These are phyloP conservation scores for Zaprionus vittiger DNA, from an alignment of 1,140 invertebrate genomes.

Conservation along the genomic window DNA sequence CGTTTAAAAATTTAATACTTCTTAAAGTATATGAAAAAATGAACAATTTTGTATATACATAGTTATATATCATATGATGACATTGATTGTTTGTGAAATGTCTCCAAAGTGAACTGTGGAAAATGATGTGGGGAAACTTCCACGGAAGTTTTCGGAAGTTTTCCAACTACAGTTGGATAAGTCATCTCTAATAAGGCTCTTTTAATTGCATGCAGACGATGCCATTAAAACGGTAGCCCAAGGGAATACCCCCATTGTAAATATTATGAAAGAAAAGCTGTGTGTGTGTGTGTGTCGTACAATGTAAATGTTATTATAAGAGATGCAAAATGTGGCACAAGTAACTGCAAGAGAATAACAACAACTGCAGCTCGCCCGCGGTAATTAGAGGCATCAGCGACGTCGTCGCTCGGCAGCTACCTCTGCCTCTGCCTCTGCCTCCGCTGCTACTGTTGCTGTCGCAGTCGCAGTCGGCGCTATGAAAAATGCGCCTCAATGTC, in stretches of 20 bases:
- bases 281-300: conserved; percentile 9
- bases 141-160: neutral
- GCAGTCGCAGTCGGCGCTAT: conserved; percentile 27
- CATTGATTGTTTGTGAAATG: neutral
- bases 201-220: neutral
- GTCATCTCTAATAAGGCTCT: neutral
- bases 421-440: neutral
- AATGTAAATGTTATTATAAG: conserved; percentile 58
- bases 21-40: too few relatives aligned
- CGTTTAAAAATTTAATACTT: too few relatives aligned
- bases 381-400: conserved; percentile 68
- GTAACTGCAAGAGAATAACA: conserved; percentile 63
- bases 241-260: conserved; percentile 31
- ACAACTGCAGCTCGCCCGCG: conserved; percentile 32
- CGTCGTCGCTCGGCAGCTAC: conserved; percentile 23
- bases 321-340: conserved; percentile 78
- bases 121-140: neutral
- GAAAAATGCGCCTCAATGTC: conserved; percentile 67
- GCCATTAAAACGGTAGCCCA: conserved; percentile 1
- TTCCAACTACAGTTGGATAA: neutral
- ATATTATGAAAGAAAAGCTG: conserved; percentile 37
- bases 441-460: neutral
- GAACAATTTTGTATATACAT: too few relatives aligned
- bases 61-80: too few relatives aligned
- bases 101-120: neutral